Conservation (phyloP, 2,888 invertebrate species). For the Drosophila putrida region DNA sequence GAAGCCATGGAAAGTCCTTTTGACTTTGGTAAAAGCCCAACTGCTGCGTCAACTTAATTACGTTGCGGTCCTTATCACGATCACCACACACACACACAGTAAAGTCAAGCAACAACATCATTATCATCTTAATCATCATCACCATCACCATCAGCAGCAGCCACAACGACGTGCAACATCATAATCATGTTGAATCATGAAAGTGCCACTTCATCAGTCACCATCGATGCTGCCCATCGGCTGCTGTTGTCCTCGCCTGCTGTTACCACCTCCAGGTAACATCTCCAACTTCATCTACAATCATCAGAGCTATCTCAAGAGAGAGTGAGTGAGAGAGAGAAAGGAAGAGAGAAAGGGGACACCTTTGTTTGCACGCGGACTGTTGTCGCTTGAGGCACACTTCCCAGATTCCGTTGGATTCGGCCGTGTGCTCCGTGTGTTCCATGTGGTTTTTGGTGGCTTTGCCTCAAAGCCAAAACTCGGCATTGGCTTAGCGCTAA, state of each 20-base stretch:
- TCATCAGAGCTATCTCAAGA: slow-evolving; percentile 2
- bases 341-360: background rate
- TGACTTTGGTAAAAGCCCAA: slow-evolving; percentile 48
- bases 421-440: slow-evolving; percentile 26
- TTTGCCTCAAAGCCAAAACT: slow-evolving; percentile 52
- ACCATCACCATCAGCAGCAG: slow-evolving; percentile 11
- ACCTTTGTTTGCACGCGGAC: slow-evolving; percentile 69
- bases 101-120: slow-evolving; percentile 16
- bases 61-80: slow-evolving; percentile 69
- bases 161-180: slow-evolving; percentile 3
- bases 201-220: slow-evolving; percentile 80
- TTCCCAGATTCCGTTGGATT: slow-evolving; percentile 60
- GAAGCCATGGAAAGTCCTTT: slow-evolving; percentile 20
- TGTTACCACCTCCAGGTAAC: slow-evolving; percentile 56
- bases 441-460: slow-evolving; percentile 73
- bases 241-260: slow-evolving; percentile 56
- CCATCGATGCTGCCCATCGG: slow-evolving; percentile 63
- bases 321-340: background rate
- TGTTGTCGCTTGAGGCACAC: slow-evolving; percentile 52
- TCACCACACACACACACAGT: slow-evolving; percentile 66
- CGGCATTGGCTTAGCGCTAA: slow-evolving; percentile 65
- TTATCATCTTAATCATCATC: slow-evolving; percentile 5
- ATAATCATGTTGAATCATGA: slow-evolving; percentile 17
- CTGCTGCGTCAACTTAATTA: slow-evolving; percentile 73
- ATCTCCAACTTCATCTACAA: slow-evolving; percentile 32